A percentile compares a stretch with the other conserved stretches of the same genome.
Evolutionary conservation across 2,113 vertebrate genomes (phyloP).

Genomic region (Eurypyga helias): DNA sequence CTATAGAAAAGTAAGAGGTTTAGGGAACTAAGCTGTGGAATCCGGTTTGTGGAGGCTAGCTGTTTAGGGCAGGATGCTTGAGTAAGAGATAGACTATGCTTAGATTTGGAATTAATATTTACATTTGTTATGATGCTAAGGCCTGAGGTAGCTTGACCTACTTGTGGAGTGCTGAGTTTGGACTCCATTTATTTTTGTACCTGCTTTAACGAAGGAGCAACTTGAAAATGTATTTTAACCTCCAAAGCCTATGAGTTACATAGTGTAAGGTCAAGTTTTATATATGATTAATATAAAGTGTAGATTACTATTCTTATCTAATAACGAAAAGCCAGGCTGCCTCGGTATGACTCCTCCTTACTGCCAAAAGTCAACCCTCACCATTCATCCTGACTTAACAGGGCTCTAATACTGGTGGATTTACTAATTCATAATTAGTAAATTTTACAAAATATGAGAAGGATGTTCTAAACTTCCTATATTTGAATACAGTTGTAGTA

Average conservation of each 20-base stretch:
- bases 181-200: not conserved
- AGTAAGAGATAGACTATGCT: not conserved
- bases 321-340: not conserved
- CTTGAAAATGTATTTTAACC: not conserved
- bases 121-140: not conserved
- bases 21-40: not conserved
- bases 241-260: not conserved
- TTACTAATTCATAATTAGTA: not conserved
- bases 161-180: not conserved
- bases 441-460: not conserved
- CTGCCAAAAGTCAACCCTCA: not conserved
- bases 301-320: not conserved
- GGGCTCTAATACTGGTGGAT: not conserved
- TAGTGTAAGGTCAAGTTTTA: not conserved
- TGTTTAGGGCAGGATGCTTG: not conserved
- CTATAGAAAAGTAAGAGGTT: too few species aligned
- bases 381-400: not conserved
- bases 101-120: not conserved
- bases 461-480: not conserved
- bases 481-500: not conserved
- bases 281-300: not conserved
- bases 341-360: not conserved
- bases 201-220: not conserved
- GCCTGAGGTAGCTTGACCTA: not conserved
- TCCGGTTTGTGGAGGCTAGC: not conserved